These are phyloP conservation scores for Eristalinus aeneus DNA, from an alignment of 2,888 invertebrate species.

Conservation along the genomic window DNA sequence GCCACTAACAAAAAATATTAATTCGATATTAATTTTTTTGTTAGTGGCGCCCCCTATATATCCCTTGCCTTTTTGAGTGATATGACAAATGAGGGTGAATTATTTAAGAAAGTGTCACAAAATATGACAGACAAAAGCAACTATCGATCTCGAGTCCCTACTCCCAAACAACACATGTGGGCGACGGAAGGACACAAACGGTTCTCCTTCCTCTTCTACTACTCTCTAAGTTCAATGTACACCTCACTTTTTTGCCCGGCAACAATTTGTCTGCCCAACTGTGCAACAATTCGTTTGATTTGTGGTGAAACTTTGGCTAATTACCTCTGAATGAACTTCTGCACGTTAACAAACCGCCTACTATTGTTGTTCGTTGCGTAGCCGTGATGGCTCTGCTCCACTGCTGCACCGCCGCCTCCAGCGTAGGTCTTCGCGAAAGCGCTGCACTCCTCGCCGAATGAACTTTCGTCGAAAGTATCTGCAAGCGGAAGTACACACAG, in stretches of 20 bases:
- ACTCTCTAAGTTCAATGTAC: neutral
- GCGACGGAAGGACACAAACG: neutral
- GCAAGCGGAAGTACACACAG: slow-evolving; percentile 7
- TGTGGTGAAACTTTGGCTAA: slow-evolving; percentile 56
- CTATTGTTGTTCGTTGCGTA: slow-evolving; percentile 34
- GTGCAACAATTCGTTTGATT: slow-evolving; percentile 32
- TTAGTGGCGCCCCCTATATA: too few species aligned
- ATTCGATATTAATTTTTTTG: too few species aligned
- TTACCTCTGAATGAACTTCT: slow-evolving; percentile 76
- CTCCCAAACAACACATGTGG: neutral
- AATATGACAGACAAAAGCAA: neutral
- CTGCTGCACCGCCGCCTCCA: slow-evolving; percentile 36
- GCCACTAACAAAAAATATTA: too few species aligned
- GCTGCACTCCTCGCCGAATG: slow-evolving; percentile 70
- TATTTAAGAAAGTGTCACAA: neutral
- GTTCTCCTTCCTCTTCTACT: neutral
- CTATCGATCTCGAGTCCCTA: neutral
- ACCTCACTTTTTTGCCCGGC: neutral
- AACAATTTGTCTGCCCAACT: slow-evolving; percentile 7
- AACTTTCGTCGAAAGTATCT: slow-evolving; percentile 73
- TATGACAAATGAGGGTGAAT: too few species aligned
- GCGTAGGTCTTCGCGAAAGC: slow-evolving; percentile 30
- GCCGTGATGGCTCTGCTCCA: slow-evolving; percentile 42
- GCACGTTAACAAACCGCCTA: slow-evolving; percentile 76
- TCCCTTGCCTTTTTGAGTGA: too few species aligned